phyloP scores from a whole-genome alignment of 2,888 invertebrate genomes.

The Zootermopsis nevadensis region DNA sequence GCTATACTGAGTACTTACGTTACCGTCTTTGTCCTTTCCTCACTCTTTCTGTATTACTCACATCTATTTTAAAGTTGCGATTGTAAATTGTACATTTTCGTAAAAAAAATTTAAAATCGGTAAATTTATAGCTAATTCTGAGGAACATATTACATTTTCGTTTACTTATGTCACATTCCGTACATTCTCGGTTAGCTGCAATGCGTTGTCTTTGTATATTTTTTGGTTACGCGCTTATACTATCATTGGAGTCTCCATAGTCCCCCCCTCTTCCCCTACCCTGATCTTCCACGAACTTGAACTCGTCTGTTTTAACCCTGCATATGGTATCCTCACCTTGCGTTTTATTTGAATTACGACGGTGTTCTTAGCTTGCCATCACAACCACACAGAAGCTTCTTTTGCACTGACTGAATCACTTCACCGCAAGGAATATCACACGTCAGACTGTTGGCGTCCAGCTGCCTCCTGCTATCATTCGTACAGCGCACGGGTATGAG shows the following conservation, averaged over 20 bases:
- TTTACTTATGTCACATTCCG: not conserved
- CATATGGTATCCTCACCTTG: constrained; percentile 1
- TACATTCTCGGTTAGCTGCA: constrained; percentile 10
- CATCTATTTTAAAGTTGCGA: not conserved
- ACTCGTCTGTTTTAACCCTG: not conserved
- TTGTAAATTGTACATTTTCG: too few relatives aligned
- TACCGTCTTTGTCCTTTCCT: not conserved
- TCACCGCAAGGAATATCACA: not conserved
- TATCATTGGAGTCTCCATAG: constrained; percentile 32
- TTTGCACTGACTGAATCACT: not conserved
- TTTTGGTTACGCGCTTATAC: constrained; percentile 37
- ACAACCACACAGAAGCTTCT: not conserved
- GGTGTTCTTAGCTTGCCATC: not conserved
- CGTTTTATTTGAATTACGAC: not conserved
- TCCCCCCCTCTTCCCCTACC: not conserved
- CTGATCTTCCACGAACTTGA: not conserved
- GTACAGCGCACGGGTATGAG: constrained; percentile 9
- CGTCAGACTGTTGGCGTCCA: not conserved
- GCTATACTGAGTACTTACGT: not conserved
- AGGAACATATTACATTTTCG: too few relatives aligned
- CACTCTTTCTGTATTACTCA: not conserved
- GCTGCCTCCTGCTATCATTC: not conserved
- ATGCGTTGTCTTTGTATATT: not conserved
- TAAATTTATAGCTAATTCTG: too few relatives aligned
- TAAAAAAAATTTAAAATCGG: too few relatives aligned